Conservation (phyloP, 2,113 vertebrate species). For the Rhinopomastus cyanomelas region DNA sequence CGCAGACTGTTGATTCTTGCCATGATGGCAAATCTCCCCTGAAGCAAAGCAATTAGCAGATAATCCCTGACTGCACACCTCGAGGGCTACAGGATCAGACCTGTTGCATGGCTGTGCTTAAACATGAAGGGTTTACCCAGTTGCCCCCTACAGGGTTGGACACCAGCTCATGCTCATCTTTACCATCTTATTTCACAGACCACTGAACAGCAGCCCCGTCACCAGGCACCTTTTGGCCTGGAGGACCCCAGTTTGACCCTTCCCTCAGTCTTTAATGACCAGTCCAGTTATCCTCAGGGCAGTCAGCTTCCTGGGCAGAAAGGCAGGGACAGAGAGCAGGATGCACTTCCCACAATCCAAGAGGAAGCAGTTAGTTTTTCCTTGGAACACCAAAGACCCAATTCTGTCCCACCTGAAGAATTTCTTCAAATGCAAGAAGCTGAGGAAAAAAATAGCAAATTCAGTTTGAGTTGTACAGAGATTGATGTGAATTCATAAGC, state of each 20-base stretch:
- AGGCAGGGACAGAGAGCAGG: no score
- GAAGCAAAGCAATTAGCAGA: slow-evolving; percentile 47
- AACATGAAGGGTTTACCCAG: slow-evolving; percentile 41
- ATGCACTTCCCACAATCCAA: no score
- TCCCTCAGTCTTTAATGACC: background rate
- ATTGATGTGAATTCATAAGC: background rate
- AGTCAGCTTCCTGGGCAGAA: no score
- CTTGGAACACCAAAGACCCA: background rate
- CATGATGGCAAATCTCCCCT: background rate
- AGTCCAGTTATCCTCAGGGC: background rate
- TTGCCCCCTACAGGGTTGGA: slow-evolving; percentile 23
- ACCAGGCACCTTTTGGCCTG: background rate
- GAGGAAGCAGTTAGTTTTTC: background rate
- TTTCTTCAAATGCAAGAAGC: background rate
- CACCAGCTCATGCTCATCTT: background rate
- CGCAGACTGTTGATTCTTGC: slow-evolving; percentile 11
- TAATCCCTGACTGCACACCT: slow-evolving; percentile 46
- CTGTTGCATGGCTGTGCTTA: slow-evolving; percentile 12
- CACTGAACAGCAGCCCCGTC: background rate
- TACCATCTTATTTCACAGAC: background rate
- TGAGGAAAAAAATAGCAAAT: background rate
- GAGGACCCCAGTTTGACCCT: background rate
- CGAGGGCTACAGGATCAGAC: slow-evolving; percentile 21
- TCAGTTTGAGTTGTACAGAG: background rate
- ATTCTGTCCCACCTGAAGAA: background rate